phyloP scores from a whole-genome alignment of 2,888 invertebrate genomes.

The Mimas tiliae region DNA sequence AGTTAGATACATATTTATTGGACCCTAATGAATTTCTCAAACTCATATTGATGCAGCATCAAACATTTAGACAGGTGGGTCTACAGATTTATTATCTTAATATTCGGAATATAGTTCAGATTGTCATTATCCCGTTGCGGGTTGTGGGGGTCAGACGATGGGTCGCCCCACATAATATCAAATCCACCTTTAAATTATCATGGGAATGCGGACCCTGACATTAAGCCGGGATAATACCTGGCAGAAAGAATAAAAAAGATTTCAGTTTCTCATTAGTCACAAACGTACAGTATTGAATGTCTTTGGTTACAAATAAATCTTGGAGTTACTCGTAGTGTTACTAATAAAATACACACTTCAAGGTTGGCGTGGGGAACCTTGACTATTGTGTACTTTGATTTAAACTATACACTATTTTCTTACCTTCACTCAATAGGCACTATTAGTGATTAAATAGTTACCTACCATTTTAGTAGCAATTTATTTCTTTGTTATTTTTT shows the following conservation, averaged over 20 bases:
- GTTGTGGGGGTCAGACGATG: no score
- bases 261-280: not conserved
- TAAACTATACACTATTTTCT: slow-evolving; percentile 1
- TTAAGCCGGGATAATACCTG: no score
- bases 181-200: no score
- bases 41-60: not conserved
- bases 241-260: no score
- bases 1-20: not conserved
- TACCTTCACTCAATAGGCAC: not conserved
- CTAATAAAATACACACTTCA: slow-evolving; percentile 7
- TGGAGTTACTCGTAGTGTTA: not conserved
- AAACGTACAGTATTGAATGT: no score
- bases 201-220: no score
- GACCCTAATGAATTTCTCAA: no score
- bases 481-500: no score
- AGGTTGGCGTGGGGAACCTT: slow-evolving; percentile 22
- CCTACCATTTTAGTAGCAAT: no score
- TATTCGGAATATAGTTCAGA: not conserved
- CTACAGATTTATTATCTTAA: not conserved
- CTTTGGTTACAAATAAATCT: not conserved
- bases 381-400: slow-evolving; percentile 22
- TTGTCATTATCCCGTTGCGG: no score
- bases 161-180: no score
- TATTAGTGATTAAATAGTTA: not conserved
- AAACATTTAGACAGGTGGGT: not conserved